Evolutionary conservation across 2,797 vertebrate genomes (phyloP).

Genomic region (Anguilla anguilla): DNA sequence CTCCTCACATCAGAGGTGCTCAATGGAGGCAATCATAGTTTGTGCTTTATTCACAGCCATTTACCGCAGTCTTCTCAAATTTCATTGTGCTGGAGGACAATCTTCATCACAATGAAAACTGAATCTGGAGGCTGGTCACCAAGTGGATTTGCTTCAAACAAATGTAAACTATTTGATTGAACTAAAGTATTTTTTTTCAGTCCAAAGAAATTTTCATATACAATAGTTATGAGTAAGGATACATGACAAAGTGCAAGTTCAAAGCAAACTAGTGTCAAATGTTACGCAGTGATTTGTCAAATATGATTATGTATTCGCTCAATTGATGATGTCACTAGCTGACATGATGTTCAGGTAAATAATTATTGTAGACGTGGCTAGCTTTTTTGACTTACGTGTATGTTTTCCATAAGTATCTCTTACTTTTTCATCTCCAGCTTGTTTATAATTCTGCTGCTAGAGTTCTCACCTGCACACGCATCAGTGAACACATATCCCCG

Average conservation of each 20-base stretch:
- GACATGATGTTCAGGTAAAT: too few relatives aligned
- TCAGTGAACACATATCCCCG: neutral
- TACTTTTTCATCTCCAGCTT: neutral
- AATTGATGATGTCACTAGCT: too few relatives aligned
- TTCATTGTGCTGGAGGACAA: neutral
- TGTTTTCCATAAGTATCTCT: neutral
- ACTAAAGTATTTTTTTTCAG: neutral
- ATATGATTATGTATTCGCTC: too few relatives aligned
- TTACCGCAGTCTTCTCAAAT: conserved; percentile 10
- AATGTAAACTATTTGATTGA: neutral
- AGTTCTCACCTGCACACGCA: neutral
- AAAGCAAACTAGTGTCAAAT: neutral
- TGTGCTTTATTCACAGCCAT: neutral
- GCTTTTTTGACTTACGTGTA: neutral
- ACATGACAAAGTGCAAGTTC: neutral
- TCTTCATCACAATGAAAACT: neutral
- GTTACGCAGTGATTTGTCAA: neutral
- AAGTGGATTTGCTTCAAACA: neutral
- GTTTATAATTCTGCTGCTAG: neutral
- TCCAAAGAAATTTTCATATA: neutral
- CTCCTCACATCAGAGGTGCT: neutral
- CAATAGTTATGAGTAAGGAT: neutral
- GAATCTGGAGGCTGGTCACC: neutral
- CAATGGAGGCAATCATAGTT: conserved; percentile 1
- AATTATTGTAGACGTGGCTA: too few relatives aligned